Conservation (phyloP, 1,140 invertebrate genomes). For the Asbolus verrucosus region DNA sequence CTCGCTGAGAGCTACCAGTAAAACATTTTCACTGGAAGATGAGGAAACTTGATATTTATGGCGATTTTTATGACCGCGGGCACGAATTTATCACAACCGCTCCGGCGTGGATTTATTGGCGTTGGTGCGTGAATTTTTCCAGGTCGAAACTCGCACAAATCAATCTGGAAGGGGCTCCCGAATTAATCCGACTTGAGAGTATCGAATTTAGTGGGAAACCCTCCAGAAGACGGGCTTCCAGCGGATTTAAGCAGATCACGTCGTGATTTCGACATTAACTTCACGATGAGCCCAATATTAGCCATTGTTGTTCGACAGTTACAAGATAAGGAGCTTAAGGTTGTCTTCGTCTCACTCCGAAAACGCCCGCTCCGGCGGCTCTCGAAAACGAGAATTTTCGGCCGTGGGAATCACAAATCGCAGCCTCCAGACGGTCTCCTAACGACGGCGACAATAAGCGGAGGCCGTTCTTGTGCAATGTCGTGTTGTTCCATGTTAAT, state of each 20-base stretch:
- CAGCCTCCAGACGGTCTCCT: neutral
- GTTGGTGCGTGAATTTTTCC: too few relatives aligned
- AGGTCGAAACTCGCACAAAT: too few relatives aligned
- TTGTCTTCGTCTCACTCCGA: too few relatives aligned
- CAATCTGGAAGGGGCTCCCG: constrained; percentile 13
- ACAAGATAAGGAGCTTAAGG: constrained; percentile 32
- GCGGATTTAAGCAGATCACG: constrained; percentile 41
- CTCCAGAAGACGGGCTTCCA: neutral
- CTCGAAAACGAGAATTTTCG: too few relatives aligned
- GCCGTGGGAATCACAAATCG: constrained; percentile 1
- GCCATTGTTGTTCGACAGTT: constrained; percentile 21
- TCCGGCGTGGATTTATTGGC: neutral
- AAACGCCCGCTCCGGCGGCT: too few relatives aligned
- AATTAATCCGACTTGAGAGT: constrained; percentile 22
- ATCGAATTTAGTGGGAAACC: constrained; percentile 3
- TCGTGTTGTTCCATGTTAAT: constrained; percentile 22
- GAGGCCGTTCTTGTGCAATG: neutral
- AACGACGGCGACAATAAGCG: constrained; percentile 1
- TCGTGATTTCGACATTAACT: constrained; percentile 39
- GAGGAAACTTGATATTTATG: constrained; percentile 20
- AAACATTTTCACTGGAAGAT: constrained; percentile 15
- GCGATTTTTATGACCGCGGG: constrained; percentile 13
- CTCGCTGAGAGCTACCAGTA: constrained; percentile 33
- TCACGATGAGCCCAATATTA: constrained; percentile 31
- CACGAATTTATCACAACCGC: neutral